Percentiles rank a stretch among this genome's conserved stretches.
Evolutionary conservation across 2,797 vertebrate genomes (phyloP).

Genomic region (Furcifer pardalis): DNA sequence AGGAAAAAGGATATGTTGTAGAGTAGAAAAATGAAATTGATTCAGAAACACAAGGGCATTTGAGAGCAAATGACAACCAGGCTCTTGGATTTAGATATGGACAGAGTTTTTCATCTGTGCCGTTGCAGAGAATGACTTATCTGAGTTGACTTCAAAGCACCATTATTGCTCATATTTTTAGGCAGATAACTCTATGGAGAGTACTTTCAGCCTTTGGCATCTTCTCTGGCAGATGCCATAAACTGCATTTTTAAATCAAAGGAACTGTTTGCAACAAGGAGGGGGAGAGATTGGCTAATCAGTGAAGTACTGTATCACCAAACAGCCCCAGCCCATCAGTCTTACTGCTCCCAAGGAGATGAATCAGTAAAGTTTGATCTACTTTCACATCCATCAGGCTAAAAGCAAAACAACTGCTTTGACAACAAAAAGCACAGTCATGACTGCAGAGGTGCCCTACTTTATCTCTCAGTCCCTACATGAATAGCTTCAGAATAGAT

Average conservation of each 20-base stretch:
- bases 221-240: slow-evolving; percentile 34
- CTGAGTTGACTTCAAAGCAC: slow-evolving; percentile 3
- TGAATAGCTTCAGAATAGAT: not conserved
- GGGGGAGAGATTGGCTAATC: slow-evolving; percentile 4
- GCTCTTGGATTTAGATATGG: not conserved
- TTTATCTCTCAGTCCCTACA: slow-evolving; percentile 6
- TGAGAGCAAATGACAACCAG: not conserved
- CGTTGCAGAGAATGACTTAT: not conserved
- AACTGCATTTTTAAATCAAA: slow-evolving; percentile 20
- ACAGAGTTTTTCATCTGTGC: not conserved
- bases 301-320: not conserved
- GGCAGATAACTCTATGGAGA: slow-evolving; percentile 18
- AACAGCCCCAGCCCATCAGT: not conserved
- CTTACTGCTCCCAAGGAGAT: slow-evolving; percentile 12
- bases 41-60: not conserved
- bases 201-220: slow-evolving; percentile 20
- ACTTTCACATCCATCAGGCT: not conserved
- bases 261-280: not conserved
- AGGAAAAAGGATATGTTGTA: not conserved
- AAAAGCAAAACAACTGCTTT: slow-evolving; percentile 32
- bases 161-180: slow-evolving; percentile 16
- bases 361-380: not conserved
- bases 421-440: slow-evolving; percentile 37
- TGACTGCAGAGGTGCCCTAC: fast-evolving
- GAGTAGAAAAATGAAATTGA: slow-evolving; percentile 20